Evolutionary conservation across 2,113 vertebrate species (phyloP), one percentile per base, ranked within the genome.

Genomic region (Thamnaconus septentrionalis): DNA sequence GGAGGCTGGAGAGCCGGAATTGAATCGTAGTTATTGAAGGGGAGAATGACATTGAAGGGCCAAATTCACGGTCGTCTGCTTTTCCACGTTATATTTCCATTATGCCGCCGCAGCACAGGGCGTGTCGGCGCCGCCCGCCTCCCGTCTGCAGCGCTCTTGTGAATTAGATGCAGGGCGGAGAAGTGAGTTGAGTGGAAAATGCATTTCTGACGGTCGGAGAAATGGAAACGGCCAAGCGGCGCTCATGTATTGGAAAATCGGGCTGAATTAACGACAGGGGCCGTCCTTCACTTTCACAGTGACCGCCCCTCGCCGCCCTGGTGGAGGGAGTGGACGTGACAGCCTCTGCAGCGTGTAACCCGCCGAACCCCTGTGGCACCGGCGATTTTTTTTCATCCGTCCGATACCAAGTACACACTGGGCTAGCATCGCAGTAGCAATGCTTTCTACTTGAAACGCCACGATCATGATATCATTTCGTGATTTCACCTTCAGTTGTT

Each of bases 41-140:
- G 68, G 64, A 72, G 87, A 79, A 74, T 76, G 75, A 82, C 83
- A 88, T 87, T 90, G 85, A 88, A 41, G 77, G 77, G 66, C 56
- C 51, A 72, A 73, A 84, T 83, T 85, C 77, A 81, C 62, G 70
- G 82, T 84, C 85, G 86, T 87, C 81, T 77, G 83, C 53, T 81
- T 88, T 79, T 85, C 18, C 79, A 65, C 82, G 84, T 86, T 86
- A 85, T 65, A 77, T 88, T 86, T 78, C 71, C 81, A 80, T 84
- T 80, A 80, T 56, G 41, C 45, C 56, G 55, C 48, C 8, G 40
- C 59, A 57, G 69, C 41, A 56, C 64, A 0, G 68, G 79, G 68
- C 69, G 61, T 51, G 67, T 44, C 60, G 10, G 60, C 5, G 6
- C 50, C 1, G 73, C 75, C 64, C 55, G 47, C 56, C 18, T 31